These are phyloP conservation scores for Dinothrombium tinctorium DNA, from an alignment of 1,140 invertebrate genomes.

Conservation along the genomic window DNA sequence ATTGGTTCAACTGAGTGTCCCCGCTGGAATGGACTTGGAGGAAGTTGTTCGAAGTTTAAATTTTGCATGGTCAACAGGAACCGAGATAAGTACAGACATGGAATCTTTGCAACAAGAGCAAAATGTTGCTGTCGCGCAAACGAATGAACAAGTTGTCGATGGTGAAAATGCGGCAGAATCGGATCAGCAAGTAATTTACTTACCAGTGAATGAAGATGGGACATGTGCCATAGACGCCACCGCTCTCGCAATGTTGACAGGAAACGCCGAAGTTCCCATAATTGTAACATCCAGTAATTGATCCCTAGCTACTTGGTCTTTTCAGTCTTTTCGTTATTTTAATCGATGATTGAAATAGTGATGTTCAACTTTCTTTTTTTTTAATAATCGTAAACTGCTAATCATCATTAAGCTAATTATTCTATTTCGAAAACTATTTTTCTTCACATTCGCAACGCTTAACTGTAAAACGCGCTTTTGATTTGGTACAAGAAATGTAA, in stretches of 20 bases:
- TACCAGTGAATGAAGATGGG: slow-evolving; percentile 3
- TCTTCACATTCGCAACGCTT: too few relatives aligned
- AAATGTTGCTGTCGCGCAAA: neutral
- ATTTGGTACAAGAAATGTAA: too few relatives aligned
- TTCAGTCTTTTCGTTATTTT: too few relatives aligned
- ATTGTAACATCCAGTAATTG: slow-evolving; percentile 1
- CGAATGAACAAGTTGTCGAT: neutral
- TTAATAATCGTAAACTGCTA: too few relatives aligned
- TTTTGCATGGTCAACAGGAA: neutral
- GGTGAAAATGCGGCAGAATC: neutral
- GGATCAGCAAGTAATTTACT: slow-evolving; percentile 3
- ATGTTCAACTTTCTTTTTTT: too few relatives aligned
- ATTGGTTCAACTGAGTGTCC: slow-evolving; percentile 8
- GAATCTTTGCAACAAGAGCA: neutral
- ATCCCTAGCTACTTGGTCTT: neutral
- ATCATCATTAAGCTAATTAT: too few relatives aligned
- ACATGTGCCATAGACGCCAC: neutral
- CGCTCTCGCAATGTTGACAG: neutral
- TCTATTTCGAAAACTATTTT: too few relatives aligned
- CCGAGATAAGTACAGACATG: neutral
- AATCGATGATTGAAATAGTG: too few relatives aligned
- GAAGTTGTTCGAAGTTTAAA: slow-evolving; percentile 8
- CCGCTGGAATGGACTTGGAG: slow-evolving; percentile 9
- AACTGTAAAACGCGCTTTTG: too few relatives aligned
- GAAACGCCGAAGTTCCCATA: slow-evolving; percentile 1